phyloP scores from a whole-genome alignment of 2,888 invertebrate species.

The Protophormia terraenovae region DNA sequence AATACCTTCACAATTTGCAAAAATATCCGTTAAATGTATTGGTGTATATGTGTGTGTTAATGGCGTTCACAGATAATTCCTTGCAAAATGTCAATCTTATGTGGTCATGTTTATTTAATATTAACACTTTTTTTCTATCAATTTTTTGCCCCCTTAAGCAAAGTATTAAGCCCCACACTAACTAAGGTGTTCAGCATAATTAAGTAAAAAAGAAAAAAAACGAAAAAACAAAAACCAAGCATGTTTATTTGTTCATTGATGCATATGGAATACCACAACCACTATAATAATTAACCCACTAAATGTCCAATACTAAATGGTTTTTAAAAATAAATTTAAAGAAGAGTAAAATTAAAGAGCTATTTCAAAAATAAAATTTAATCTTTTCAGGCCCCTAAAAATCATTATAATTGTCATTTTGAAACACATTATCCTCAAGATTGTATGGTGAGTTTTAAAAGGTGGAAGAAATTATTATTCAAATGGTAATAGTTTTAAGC shows the following conservation, averaged over 20 bases:
- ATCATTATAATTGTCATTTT: slow-evolving; percentile 4
- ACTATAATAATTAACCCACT: slow-evolving; percentile 21
- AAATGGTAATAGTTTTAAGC: too few species aligned
- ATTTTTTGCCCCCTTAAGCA: not conserved
- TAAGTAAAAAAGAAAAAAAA: too few species aligned
- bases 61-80: slow-evolving; percentile 16
- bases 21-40: slow-evolving; percentile 10
- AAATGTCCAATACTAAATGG: not conserved
- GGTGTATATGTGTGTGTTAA: too few species aligned
- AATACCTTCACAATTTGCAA: slow-evolving; percentile 1
- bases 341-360: too few species aligned
- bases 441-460: slow-evolving; percentile 20
- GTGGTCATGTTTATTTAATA: not conserved
- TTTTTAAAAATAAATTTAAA: not conserved
- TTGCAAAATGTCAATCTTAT: not conserved
- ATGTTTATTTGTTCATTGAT: slow-evolving; percentile 1
- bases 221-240: not conserved
- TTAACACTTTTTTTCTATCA: not conserved
- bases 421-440: not conserved
- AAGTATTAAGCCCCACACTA: not conserved
- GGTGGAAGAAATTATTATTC: too few species aligned
- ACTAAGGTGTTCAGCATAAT: slow-evolving; percentile 3
- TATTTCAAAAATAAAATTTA: not conserved
- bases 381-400: slow-evolving; percentile 34
- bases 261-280: not conserved